Evolutionary conservation across 2,888 invertebrate species (phyloP), one percentile per base, ranked within the genome.

Genomic region (Synanthedon vespiformis): DNA sequence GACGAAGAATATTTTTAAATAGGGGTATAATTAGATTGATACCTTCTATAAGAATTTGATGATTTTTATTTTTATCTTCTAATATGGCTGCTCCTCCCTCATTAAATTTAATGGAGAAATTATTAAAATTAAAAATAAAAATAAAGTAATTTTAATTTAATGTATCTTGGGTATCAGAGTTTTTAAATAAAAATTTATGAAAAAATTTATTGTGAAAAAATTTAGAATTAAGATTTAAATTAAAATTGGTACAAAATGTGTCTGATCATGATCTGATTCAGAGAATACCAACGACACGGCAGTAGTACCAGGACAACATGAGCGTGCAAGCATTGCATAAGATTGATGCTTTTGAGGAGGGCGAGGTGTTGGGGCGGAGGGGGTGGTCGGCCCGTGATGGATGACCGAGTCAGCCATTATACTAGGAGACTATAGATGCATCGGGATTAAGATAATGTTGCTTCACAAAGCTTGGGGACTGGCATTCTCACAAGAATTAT

Each of bases 91-190:
- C n/a, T n/a, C n/a, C n/a, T n/a, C n/a, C n/a, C n/a, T n/a, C n/a
- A n/a, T n/a, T n/a, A n/a, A n/a, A n/a, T n/a, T n/a, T n/a, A n/a
- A n/a, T n/a, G n/a, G n/a, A n/a, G n/a, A n/a, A n/a, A n/a, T n/a
- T n/a, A n/a, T n/a, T n/a, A n/a, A n/a, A n/a, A n/a, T n/a, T 77
- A 65, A 87, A 88, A 83, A 77, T 87, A 71, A 66, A 58, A 52
- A 40, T 61, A 78, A 90, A 90, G 88, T 88, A 90, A 76, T 83
- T 85, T 89, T 89, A 54, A 82, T 76, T 89, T 88, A 77, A 75
- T 88, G 89, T 92, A 91, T 91, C 91, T 92, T 92, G 90, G 89
- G 92, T 91, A 91, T 92, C 89, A 92, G 91, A 90, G 89, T 89
- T 89, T 87, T 90, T 87, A 85, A 91, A 63, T 74, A 83, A 72